Evolutionary conservation across 2,113 vertebrate species (phyloP).

Genomic region (Limanda limanda): DNA sequence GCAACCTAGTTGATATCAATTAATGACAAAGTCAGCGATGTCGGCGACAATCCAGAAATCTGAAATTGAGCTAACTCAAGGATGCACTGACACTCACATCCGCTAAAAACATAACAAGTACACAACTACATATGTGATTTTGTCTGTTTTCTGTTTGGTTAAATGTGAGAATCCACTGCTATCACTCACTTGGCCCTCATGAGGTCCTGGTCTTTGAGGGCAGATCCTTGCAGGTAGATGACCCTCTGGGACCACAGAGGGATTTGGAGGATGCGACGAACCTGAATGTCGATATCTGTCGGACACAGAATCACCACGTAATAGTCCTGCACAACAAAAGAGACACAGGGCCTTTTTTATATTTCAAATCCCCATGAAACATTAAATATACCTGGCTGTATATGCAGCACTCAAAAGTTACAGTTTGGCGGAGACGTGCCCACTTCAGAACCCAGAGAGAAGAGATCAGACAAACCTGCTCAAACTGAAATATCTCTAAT

Average conservation of each 20-base stretch:
- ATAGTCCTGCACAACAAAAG: constrained; percentile 87
- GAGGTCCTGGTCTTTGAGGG: constrained; percentile 97
- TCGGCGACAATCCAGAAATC: too few species aligned
- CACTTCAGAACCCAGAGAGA: not conserved
- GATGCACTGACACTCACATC: too few species aligned
- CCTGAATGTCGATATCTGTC: constrained; percentile 96
- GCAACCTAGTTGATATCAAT: too few species aligned
- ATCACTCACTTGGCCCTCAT: constrained; percentile 96
- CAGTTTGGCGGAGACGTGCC: not conserved
- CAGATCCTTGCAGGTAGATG: constrained; percentile 98
- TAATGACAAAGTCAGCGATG: too few species aligned
- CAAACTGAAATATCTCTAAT: not conserved
- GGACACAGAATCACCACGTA: constrained; percentile 99
- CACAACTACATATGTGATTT: too few species aligned
- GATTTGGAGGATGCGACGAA: constrained; percentile 95
- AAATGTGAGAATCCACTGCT: not conserved
- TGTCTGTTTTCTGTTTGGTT: not conserved
- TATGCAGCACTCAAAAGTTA: not conserved
- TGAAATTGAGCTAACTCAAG: too few species aligned
- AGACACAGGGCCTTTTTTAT: not conserved
- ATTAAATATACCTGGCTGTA: constrained; percentile 2
- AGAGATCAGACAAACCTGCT: not conserved
- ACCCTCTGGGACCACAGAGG: constrained; percentile 98
- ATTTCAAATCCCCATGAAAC: not conserved
- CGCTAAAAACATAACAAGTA: too few species aligned